Evolutionary conservation across 2,797 vertebrate genomes (phyloP).

Genomic region (Sparus aurata): DNA sequence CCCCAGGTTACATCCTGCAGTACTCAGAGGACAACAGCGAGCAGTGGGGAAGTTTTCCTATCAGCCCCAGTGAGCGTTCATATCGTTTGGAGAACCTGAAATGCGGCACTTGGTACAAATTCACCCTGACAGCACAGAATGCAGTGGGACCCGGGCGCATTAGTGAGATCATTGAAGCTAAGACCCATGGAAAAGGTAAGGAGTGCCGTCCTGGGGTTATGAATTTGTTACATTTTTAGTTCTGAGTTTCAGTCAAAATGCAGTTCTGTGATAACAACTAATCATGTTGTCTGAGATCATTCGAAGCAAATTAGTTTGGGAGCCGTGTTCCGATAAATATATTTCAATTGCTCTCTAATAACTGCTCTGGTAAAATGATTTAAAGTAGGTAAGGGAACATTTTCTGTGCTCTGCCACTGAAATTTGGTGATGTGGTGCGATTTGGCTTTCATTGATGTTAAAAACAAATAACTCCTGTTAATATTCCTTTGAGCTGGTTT

Average conservation of each 20-base stretch:
- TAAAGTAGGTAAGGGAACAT: neutral
- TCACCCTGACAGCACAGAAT: constrained; percentile 97
- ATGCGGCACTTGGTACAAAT: constrained; percentile 99
- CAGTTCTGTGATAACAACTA: neutral
- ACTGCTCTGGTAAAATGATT: neutral
- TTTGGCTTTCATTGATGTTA: constrained; percentile 40
- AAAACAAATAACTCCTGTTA: constrained; percentile 16
- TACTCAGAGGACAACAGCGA: constrained; percentile 99
- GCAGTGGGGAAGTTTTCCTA: constrained; percentile 98
- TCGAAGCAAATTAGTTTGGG: neutral
- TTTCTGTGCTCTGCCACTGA: neutral
- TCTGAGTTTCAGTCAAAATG: neutral
- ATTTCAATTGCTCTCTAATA: constrained; percentile 2
- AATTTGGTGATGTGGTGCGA: neutral
- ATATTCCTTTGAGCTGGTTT: neutral
- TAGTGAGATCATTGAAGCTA: constrained; percentile 99
- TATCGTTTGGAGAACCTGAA: constrained; percentile 97
- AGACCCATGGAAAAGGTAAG: constrained; percentile 97
- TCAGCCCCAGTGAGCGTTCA: constrained; percentile 97
- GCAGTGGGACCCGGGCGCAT: constrained; percentile 98
- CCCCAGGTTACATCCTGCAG: constrained; percentile 96
- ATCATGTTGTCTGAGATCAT: constrained; percentile 3
- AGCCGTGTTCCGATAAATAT: neutral
- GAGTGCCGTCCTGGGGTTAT: too few species aligned
- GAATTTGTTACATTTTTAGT: neutral